Percentiles rank a stretch among this genome's conserved stretches.
Evolutionary conservation across 2,113 vertebrate species (phyloP).

Genomic region (Megaleporinus macrocephalus): DNA sequence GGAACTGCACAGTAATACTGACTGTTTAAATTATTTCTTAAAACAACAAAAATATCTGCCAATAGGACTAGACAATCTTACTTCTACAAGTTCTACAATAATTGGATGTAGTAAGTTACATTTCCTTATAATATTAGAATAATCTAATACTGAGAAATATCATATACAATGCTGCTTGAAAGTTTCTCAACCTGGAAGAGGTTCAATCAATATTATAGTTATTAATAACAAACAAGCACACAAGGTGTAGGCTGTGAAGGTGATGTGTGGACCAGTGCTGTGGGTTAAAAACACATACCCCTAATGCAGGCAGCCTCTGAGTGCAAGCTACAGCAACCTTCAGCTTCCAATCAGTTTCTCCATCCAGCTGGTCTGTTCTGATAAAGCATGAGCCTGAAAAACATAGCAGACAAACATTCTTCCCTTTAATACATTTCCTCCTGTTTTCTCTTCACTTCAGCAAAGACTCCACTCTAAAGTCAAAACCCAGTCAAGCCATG

Average conservation of each 20-base stretch:
- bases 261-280: background rate
- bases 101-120: too few species aligned
- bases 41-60: too few species aligned
- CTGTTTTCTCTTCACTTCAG: background rate
- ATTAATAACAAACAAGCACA: background rate
- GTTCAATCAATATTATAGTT: too few species aligned
- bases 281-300: slow-evolving; percentile 75
- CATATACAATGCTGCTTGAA: too few species aligned
- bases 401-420: slow-evolving; percentile 6
- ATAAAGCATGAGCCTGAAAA: slow-evolving; percentile 92
- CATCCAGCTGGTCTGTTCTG: slow-evolving; percentile 95
- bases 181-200: too few species aligned
- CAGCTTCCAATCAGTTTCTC: slow-evolving; percentile 98
- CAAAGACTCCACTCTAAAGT: background rate
- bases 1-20: too few species aligned
- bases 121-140: too few species aligned
- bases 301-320: slow-evolving; percentile 89
- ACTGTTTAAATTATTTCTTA: too few species aligned
- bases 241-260: background rate
- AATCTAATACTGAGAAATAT: too few species aligned
- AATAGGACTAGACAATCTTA: too few species aligned
- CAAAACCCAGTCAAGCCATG: background rate
- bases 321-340: slow-evolving; percentile 94
- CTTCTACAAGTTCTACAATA: too few species aligned
- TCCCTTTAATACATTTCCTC: background rate